Percentiles rank a stretch among this genome's conserved stretches.
These are phyloP conservation scores for Garrulus glandarius DNA, from an alignment of 2,797 vertebrate species.

Conservation along the genomic window DNA sequence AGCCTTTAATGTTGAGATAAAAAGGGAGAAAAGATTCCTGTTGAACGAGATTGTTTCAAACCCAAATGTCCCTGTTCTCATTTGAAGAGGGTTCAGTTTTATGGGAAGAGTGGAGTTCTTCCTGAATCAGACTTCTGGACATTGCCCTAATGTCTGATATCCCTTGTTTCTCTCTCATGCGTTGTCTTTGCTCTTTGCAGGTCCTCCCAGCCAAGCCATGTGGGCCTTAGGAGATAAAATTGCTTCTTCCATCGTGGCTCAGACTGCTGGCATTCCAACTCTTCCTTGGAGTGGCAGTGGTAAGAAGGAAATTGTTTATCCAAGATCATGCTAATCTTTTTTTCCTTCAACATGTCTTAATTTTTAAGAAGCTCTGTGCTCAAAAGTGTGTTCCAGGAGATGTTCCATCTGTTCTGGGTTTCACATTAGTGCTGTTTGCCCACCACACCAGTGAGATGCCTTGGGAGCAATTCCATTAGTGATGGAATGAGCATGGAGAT, in stretches of 20 bases:
- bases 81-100: background rate
- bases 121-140: background rate
- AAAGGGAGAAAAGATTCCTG: background rate
- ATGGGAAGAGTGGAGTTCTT: background rate
- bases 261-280: conserved; percentile 96
- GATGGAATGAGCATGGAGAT: conserved; percentile 53
- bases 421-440: conserved; percentile 40
- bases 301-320: conserved; percentile 59
- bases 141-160: background rate
- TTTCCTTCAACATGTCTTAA: background rate
- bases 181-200: conserved; percentile 67
- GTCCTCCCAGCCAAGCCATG: conserved; percentile 98
- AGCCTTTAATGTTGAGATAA: background rate
- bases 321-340: background rate
- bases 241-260: conserved; percentile 96
- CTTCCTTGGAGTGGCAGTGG: conserved; percentile 95
- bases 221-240: conserved; percentile 99
- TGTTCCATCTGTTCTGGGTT: background rate
- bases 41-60: background rate
- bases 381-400: background rate
- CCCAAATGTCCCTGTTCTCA: background rate
- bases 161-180: background rate
- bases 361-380: background rate
- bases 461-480: conserved; percentile 60
- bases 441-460: conserved; percentile 41